Evolutionary conservation across 2,113 vertebrate species (phyloP).

Genomic region (Atrichornis clamosus): DNA sequence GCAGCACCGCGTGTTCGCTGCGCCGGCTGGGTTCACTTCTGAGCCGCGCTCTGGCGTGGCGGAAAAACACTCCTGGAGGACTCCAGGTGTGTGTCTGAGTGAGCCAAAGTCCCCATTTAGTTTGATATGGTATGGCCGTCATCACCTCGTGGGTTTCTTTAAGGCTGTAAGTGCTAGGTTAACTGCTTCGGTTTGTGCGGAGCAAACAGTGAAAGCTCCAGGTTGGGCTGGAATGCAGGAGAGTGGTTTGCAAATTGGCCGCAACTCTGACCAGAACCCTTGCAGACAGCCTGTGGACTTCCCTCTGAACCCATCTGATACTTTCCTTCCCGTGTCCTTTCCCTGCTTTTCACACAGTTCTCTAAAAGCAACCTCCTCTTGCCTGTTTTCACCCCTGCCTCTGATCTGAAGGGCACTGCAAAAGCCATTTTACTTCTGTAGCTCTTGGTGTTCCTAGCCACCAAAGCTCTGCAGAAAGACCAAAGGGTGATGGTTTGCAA

Average conservation of each 20-base stretch:
- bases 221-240: neutral
- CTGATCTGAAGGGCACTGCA: neutral
- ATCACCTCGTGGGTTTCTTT: neutral
- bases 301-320: neutral
- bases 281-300: neutral
- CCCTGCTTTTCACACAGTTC: neutral
- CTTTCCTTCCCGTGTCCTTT: neutral
- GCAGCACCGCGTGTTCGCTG: rapidly evolving
- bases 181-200: neutral
- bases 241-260: neutral
- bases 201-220: neutral
- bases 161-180: neutral
- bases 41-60: rapidly evolving
- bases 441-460: neutral
- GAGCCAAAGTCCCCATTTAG: neutral
- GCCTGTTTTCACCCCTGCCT: neutral
- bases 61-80: neutral
- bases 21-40: neutral
- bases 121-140: neutral
- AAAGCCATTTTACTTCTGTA: neutral
- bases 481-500: neutral
- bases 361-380: neutral
- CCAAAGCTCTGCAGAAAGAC: neutral
- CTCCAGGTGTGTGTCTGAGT: neutral
- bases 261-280: neutral